Percentiles rank a stretch among this genome's conserved stretches.
Evolutionary conservation across 2,888 invertebrate genomes (phyloP).

Genomic region (Spilarctia lutea): DNA sequence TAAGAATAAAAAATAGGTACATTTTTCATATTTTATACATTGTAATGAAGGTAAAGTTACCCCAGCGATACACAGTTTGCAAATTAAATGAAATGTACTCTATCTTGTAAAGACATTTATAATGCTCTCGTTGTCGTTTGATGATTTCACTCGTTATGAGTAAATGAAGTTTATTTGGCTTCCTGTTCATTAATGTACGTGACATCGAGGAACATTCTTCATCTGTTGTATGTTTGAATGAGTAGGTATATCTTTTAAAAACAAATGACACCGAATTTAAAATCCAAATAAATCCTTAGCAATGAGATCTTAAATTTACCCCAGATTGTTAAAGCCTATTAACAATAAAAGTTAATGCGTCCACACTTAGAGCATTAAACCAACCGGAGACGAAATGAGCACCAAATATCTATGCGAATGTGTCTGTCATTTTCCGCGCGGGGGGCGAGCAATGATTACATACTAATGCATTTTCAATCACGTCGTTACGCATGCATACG

Average conservation of each 20-base stretch:
- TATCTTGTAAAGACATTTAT: not conserved
- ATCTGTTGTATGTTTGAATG: not conserved
- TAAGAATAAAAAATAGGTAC: conserved; percentile 48
- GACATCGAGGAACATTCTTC: not conserved
- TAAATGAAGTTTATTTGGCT: not conserved
- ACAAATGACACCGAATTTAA: not conserved
- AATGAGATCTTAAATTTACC: no score
- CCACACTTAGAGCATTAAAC: no score
- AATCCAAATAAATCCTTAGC: not conserved
- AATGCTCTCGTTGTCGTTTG: not conserved
- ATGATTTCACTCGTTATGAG: not conserved
- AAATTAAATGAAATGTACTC: conserved; percentile 7
- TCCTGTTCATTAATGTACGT: not conserved
- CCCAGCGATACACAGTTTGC: not conserved
- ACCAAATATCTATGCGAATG: no score
- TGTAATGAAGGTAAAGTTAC: conserved; percentile 28
- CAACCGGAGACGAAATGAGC: no score
- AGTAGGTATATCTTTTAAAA: not conserved
- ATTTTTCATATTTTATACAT: conserved; percentile 31
- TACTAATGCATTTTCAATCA: no score
- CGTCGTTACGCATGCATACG: no score
- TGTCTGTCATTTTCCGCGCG: no score
- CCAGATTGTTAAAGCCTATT: not conserved
- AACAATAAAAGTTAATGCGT: not conserved
- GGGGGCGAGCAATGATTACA: no score